A percentile compares a stretch with the other conserved stretches of the same genome.
These are phyloP conservation scores for Trichacis sp. DNA, from an alignment of 2,888 invertebrate genomes.

Conservation along the genomic window DNA sequence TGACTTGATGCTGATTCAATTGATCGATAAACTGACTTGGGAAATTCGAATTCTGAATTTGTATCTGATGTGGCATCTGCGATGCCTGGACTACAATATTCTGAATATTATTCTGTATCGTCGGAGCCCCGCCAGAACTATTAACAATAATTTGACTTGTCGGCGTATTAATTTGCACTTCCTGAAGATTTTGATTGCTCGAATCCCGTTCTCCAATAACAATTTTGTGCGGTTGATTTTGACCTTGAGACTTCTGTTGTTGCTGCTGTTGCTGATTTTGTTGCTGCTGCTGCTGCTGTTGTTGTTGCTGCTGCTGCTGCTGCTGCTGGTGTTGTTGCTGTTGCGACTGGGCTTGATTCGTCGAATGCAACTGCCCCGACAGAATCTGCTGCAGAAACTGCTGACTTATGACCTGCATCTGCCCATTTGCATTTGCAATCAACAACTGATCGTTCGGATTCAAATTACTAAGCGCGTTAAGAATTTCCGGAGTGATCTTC, in stretches of 20 bases:
- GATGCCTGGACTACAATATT: conserved; percentile 67
- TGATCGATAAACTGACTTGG: conserved; percentile 67
- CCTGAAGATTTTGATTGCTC: conserved; percentile 62
- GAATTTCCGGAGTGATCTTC: conserved; percentile 65
- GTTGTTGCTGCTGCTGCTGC: conserved; percentile 49
- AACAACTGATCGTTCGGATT: conserved; percentile 66
- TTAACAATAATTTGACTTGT: conserved; percentile 68
- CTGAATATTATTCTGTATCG: conserved; percentile 67
- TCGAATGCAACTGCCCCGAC: conserved; percentile 60
- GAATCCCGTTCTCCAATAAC: conserved; percentile 65
- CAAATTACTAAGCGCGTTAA: conserved; percentile 64
- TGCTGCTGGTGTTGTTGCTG: too few species aligned
- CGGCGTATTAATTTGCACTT: conserved; percentile 66
- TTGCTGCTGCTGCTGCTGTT: conserved; percentile 30
- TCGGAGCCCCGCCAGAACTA: conserved; percentile 66
- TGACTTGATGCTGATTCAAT: conserved; percentile 66
- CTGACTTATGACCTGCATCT: conserved; percentile 67
- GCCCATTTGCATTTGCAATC: conserved; percentile 66
- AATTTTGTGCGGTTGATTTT: conserved; percentile 63
- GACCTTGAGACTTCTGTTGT: conserved; percentile 10
- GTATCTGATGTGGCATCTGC: conserved; percentile 66
- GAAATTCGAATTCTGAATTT: conserved; percentile 66
- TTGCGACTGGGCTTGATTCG: too few species aligned
- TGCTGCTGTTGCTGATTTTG: conserved; percentile 3
- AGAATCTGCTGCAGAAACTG: conserved; percentile 64